phyloP scores from a whole-genome alignment of 2,797 vertebrate species.

The Ctenopoma multispine region DNA sequence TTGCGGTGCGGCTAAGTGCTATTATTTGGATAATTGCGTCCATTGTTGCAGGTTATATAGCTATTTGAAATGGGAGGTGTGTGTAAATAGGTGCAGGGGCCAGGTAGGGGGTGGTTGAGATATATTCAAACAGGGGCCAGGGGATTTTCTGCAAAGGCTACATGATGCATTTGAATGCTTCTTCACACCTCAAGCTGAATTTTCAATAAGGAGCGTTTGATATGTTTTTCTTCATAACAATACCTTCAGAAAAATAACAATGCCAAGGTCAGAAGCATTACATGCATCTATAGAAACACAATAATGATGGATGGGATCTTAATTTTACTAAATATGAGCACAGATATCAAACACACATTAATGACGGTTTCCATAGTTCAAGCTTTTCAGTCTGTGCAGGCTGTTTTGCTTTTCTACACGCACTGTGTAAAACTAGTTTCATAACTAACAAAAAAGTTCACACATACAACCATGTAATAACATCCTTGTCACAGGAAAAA shows the following conservation, averaged over 20 bases:
- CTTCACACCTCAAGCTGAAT: slow-evolving; percentile 55
- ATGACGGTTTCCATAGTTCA: neutral
- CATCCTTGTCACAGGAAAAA: neutral
- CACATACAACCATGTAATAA: slow-evolving; percentile 6
- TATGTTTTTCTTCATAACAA: slow-evolving; percentile 59
- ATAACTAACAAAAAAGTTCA: neutral
- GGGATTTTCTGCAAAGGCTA: slow-evolving; percentile 70
- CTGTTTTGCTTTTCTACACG: neutral
- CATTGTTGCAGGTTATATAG: slow-evolving; percentile 84
- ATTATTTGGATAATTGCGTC: slow-evolving; percentile 88
- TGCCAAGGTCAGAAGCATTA: slow-evolving; percentile 51
- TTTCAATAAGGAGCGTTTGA: slow-evolving; percentile 65
- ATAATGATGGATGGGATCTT: slow-evolving; percentile 14
- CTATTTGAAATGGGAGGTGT: slow-evolving; percentile 84
- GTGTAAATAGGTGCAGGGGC: slow-evolving; percentile 79
- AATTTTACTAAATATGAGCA: slow-evolving; percentile 8
- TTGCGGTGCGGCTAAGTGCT: slow-evolving; percentile 77
- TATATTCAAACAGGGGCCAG: slow-evolving; percentile 63
- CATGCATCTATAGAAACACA: slow-evolving; percentile 13
- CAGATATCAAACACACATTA: slow-evolving; percentile 11
- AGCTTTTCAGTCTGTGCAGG: neutral
- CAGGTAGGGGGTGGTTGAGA: slow-evolving; percentile 69
- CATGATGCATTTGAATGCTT: slow-evolving; percentile 70
- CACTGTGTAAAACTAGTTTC: neutral
- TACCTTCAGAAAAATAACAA: slow-evolving; percentile 61